phyloP scores from a whole-genome alignment of 2,113 vertebrate genomes.

The Perognathus longimembris region DNA sequence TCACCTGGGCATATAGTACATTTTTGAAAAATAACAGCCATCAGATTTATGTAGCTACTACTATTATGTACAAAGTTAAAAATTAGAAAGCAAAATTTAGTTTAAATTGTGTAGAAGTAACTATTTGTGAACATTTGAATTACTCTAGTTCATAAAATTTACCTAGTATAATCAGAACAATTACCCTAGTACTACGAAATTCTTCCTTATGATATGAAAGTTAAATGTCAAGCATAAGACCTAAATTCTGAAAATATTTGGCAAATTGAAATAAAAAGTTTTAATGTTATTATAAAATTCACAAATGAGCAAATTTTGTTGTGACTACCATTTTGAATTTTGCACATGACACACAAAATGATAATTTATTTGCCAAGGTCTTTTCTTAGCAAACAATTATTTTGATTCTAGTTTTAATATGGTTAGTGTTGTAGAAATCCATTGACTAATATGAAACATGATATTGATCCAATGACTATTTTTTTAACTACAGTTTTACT shows the following conservation, averaged over 20 bases:
- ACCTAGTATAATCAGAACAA: background rate
- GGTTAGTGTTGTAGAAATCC: background rate
- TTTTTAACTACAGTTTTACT: background rate
- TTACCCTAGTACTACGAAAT: background rate
- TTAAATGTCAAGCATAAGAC: background rate
- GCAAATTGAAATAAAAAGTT: background rate
- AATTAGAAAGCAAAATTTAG: background rate
- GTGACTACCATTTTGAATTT: background rate
- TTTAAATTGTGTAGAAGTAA: background rate
- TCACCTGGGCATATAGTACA: background rate
- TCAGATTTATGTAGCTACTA: background rate
- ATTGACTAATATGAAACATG: background rate
- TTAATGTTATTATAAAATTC: background rate
- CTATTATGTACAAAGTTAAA: background rate
- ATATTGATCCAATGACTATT: background rate
- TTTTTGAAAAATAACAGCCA: background rate
- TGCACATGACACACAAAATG: background rate
- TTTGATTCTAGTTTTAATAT: background rate
- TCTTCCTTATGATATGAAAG: background rate
- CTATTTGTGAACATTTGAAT: background rate
- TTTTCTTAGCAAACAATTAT: background rate
- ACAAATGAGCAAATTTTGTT: background rate
- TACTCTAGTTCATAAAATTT: background rate
- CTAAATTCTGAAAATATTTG: background rate
- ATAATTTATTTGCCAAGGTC: background rate